Percentiles rank a stretch among this genome's conserved stretches.
Conservation (phyloP, 2,888 invertebrate species). For the Andrena minutula region DNA sequence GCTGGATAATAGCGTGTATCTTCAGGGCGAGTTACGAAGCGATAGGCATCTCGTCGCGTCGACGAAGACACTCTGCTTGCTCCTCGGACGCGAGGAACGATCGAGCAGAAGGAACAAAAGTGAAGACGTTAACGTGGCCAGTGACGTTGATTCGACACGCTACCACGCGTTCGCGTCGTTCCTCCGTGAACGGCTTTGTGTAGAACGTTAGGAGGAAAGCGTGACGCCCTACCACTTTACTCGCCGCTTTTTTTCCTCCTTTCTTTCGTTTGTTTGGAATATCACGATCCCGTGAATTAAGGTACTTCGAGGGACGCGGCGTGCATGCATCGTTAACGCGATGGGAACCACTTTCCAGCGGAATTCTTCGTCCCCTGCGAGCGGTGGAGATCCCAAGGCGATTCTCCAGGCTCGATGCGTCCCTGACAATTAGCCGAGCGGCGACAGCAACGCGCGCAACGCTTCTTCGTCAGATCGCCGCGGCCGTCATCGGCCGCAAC, state of each 20-base stretch:
- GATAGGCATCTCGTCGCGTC: slow-evolving; percentile 53
- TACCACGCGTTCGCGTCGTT: slow-evolving; percentile 22
- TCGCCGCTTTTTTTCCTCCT: slow-evolving; percentile 6
- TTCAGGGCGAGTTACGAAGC: slow-evolving; percentile 61
- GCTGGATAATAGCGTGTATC: slow-evolving; percentile 74
- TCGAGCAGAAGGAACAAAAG: slow-evolving; percentile 47
- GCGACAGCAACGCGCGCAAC: slow-evolving; percentile 10
- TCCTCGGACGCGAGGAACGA: slow-evolving; percentile 44
- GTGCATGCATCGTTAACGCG: neutral
- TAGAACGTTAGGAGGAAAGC: slow-evolving; percentile 27
- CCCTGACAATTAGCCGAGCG: slow-evolving; percentile 24
- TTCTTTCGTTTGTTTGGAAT: neutral
- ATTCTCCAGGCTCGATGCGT: neutral
- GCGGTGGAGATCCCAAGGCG: neutral
- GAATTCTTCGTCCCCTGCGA: neutral
- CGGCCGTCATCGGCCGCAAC: neutral
- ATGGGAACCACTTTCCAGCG: neutral
- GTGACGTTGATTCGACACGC: slow-evolving; percentile 63
- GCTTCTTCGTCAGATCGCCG: slow-evolving; percentile 16
- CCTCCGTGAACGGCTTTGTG: slow-evolving; percentile 34
- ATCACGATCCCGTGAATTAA: neutral
- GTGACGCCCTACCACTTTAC: slow-evolving; percentile 20
- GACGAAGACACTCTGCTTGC: slow-evolving; percentile 8
- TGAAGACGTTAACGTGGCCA: slow-evolving; percentile 60
- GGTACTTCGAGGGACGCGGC: neutral